phyloP scores from a whole-genome alignment of 2,113 vertebrate species.

The Hoplias malabaricus region DNA sequence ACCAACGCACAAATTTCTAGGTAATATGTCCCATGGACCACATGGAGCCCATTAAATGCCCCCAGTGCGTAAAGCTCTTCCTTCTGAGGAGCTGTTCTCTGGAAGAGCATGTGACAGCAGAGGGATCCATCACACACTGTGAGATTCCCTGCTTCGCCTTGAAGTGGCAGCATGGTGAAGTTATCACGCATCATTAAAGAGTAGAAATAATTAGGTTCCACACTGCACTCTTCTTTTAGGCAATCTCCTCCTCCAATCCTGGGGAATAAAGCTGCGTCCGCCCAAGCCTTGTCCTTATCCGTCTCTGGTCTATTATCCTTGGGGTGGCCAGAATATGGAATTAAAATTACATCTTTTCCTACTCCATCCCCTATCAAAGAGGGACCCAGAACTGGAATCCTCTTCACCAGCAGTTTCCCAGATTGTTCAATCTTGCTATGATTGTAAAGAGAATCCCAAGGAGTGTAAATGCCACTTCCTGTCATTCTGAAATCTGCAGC shows the following conservation, averaged over 20 bases:
- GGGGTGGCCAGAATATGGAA: conserved; percentile 39
- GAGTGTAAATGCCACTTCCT: conserved; percentile 91
- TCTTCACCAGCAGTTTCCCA: conserved; percentile 77
- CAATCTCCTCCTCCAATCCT: conserved; percentile 7
- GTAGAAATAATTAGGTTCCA: conserved; percentile 63
- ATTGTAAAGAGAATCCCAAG: conserved; percentile 78
- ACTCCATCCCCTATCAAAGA: not conserved
- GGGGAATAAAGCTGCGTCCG: not conserved
- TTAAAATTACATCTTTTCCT: not conserved
- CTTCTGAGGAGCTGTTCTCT: conserved; percentile 20
- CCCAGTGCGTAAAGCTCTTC: conserved; percentile 86
- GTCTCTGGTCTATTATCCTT: not conserved
- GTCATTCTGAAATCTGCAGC: conserved; percentile 81
- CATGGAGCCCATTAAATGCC: conserved; percentile 84
- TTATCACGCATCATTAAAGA: conserved; percentile 89
- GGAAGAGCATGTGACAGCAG: conserved; percentile 83
- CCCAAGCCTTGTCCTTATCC: not conserved
- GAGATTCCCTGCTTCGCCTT: conserved; percentile 65
- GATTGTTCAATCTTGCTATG: conserved; percentile 74
- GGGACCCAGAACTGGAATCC: conserved; percentile 70
- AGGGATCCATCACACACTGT: conserved; percentile 79
- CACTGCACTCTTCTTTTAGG: not conserved
- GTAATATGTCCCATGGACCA: conserved; percentile 79
- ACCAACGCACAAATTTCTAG: conserved; percentile 88
- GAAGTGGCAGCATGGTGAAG: conserved; percentile 79